Evolutionary conservation across 1,140 invertebrate genomes (phyloP), one percentile per base, ranked within the genome.

Genomic region (Spodoptera litura): DNA sequence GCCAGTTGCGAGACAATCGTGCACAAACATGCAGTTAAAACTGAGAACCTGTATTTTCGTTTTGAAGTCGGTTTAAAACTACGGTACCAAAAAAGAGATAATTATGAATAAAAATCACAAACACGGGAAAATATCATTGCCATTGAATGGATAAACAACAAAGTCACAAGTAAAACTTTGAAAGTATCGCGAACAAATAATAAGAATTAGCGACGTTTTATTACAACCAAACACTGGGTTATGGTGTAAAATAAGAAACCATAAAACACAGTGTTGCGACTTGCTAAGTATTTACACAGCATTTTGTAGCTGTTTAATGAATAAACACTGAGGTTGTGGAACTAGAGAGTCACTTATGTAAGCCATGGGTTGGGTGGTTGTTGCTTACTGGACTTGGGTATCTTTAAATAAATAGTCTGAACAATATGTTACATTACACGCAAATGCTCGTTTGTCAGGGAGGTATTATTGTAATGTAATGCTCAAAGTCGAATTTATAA

Each of bases 201-300:
- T 59, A 83, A 81, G 83, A 86, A 89, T 89, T 88, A 89, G 88
- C 88, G 82, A 86, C 83, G 80, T 83, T 83, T 85, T 83, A 85
- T 81, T 20, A 74, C 82, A 66, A n/a, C 78, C 83, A 82, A 88
- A 85, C 76, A 82, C 35, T 55, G 49, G 61, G 66, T 78, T 72
- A 81, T 68, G 35, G 81, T 78, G 77, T 73, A 81, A 84, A 84
- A 82, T 80, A 82, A 82, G 81, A 84, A 86, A 87, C 83, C 85
- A 82, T 81, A 38, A 49, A 68, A 66, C 53, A 59, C 61, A 68
- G 20, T 80, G 81, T 84, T 84, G 85, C 80, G 59, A 83, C 80
- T 80, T 73, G 85, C 83, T 83, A 83, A 86, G 79, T 82, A 85
- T 88, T 86, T 86, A 77, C 82, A 62, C 61, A 66, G 70, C 27